phyloP scores from a whole-genome alignment of 2,888 invertebrate species.

The Cheiracanthium punctorium region DNA sequence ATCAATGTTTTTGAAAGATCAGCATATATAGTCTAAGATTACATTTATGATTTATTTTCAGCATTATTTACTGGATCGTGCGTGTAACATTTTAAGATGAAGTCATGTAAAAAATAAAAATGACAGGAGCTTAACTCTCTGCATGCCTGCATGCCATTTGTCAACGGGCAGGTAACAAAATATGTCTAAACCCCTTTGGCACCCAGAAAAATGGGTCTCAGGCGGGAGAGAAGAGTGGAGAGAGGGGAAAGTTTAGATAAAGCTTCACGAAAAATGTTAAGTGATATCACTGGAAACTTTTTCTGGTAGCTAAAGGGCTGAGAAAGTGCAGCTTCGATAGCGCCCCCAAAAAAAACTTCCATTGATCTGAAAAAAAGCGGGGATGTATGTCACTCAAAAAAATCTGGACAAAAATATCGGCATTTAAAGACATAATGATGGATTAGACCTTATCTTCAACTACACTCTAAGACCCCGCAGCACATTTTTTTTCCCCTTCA shows the following conservation, averaged over 20 bases:
- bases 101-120: too few species aligned
- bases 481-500: neutral
- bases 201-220: conserved; percentile 29
- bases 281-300: conserved; percentile 59
- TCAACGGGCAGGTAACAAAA: conserved; percentile 27
- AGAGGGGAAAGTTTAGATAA: conserved; percentile 22
- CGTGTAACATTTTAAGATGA: too few species aligned
- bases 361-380: conserved; percentile 10
- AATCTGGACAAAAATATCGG: conserved; percentile 62
- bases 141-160: conserved; percentile 26
- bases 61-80: too few species aligned
- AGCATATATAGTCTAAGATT: too few species aligned
- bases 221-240: neutral
- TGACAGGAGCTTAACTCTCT: too few species aligned
- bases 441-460: conserved; percentile 58
- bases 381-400: conserved; percentile 59
- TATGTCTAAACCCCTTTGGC: conserved; percentile 39
- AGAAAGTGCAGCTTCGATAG: neutral
- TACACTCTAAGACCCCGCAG: conserved; percentile 21
- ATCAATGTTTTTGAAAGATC: too few species aligned
- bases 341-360: neutral
- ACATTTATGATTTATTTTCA: too few species aligned
- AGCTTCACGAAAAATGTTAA: conserved; percentile 32
- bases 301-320: conserved; percentile 53
- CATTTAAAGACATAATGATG: conserved; percentile 67